These are phyloP conservation scores for Merluccius polli DNA, from an alignment of 2,797 vertebrate genomes.

Conservation along the genomic window DNA sequence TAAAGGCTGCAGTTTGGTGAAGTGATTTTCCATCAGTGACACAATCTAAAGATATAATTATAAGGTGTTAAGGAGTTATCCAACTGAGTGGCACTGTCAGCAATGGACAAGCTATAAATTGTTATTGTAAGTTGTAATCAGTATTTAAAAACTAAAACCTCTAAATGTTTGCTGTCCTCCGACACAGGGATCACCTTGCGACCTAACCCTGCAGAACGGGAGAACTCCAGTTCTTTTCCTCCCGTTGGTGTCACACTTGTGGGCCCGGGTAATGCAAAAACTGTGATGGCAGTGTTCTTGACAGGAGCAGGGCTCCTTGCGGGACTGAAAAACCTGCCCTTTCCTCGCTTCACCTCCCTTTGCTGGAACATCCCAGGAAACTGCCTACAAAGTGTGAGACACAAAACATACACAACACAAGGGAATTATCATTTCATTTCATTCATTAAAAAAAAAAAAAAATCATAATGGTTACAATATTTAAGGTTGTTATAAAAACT, in stretches of 20 bases:
- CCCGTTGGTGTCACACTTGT: neutral
- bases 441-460: too few species aligned
- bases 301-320: neutral
- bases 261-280: slow-evolving; percentile 4
- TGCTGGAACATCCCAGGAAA: neutral
- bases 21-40: too few species aligned
- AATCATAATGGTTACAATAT: too few species aligned
- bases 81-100: neutral
- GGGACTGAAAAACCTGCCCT: neutral
- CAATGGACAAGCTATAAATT: slow-evolving; percentile 1
- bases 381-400: slow-evolving; percentile 1
- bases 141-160: slow-evolving; percentile 3
- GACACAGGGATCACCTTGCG: neutral
- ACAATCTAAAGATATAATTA: neutral
- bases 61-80: too few species aligned
- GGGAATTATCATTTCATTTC: too few species aligned
- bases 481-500: too few species aligned
- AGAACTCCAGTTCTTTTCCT: neutral
- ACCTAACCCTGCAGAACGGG: slow-evolving; percentile 10
- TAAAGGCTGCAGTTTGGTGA: too few species aligned
- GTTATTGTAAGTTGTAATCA: neutral
- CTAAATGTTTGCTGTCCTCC: slow-evolving; percentile 2
- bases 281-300: neutral
- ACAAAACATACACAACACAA: neutral
- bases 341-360: neutral